Conservation (phyloP, 2,797 vertebrate species). For the Spinibarbus caldwelli region DNA sequence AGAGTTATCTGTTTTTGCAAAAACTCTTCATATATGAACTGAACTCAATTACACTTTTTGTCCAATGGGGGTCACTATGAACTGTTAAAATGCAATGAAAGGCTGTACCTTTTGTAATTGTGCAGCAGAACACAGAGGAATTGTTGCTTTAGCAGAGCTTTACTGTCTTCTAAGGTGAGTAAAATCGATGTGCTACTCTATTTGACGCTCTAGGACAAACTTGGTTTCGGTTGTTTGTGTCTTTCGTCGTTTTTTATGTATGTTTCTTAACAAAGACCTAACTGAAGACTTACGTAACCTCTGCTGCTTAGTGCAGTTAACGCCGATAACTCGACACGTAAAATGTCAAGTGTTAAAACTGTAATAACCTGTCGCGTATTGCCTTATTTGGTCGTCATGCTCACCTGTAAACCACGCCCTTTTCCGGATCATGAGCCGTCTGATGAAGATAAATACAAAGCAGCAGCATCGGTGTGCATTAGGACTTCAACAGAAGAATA, state of each 20-base stretch:
- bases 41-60: neutral
- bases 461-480: neutral
- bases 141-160: neutral
- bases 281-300: neutral
- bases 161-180: conserved; percentile 6
- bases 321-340: neutral
- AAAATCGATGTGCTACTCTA: neutral
- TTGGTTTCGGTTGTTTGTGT: neutral
- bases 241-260: neutral
- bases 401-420: neutral
- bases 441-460: neutral
- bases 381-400: conserved; percentile 15
- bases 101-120: neutral
- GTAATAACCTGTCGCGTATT: neutral
- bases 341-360: neutral
- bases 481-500: neutral
- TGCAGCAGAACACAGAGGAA: neutral
- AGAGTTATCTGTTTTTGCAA: too few relatives aligned
- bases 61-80: neutral
- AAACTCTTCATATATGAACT: too few relatives aligned
- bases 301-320: neutral
- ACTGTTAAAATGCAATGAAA: neutral
- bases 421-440: neutral
- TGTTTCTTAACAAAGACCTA: too few relatives aligned
- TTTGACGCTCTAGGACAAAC: neutral